Evolutionary conservation across 2,113 vertebrate species (phyloP), one percentile per base, ranked within the genome.

Genomic region (Sitta europaea): DNA sequence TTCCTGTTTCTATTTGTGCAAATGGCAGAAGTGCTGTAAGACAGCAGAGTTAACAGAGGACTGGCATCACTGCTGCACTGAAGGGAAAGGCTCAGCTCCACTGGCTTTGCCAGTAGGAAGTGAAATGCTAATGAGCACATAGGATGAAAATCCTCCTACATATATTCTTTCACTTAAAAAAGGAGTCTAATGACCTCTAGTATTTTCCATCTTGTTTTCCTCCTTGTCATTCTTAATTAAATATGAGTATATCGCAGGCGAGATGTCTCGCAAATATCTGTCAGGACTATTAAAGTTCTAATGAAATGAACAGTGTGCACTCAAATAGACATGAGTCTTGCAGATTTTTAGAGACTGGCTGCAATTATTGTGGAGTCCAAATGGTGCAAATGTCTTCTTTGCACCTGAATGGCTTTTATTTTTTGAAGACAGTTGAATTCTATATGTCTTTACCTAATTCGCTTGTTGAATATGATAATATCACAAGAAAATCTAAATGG

Each of bases 191-290:
- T 57, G 51, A 66, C 68, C 47, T 88, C 82, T 68, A 65, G 17
- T 78, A 35, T 84, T 87, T 94, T 92, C 63, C 33, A 33, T 90
- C 57, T 91, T 95, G 51, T 93, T 96, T 96, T 77, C 57, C 40
- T 94, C 59, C 55, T 65, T 91, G 74, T 96, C 74, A 16, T 89
- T 91, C 85, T 83, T 87, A 85, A 91, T 92, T 86, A 86, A 79
- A 43, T 79, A 72, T 6, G 11, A 57, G 11, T 40, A 5, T 91
- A 43, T 72, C 11, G 2, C 72, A 67, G 88, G 21, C 0, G 0
- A 57, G 55, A 29, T 55, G 19, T 76, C 70, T 81, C 22, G 5
- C 38, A 70, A 85, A 58, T 38, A 70, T 79, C 79, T 86, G 82
- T 83, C 68, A 82, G 55, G 59, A 50, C 71, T 71, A 3, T 61